Evolutionary conservation across 1,140 invertebrate genomes (phyloP).

Genomic region (Tetranychus cinnabarinus): DNA sequence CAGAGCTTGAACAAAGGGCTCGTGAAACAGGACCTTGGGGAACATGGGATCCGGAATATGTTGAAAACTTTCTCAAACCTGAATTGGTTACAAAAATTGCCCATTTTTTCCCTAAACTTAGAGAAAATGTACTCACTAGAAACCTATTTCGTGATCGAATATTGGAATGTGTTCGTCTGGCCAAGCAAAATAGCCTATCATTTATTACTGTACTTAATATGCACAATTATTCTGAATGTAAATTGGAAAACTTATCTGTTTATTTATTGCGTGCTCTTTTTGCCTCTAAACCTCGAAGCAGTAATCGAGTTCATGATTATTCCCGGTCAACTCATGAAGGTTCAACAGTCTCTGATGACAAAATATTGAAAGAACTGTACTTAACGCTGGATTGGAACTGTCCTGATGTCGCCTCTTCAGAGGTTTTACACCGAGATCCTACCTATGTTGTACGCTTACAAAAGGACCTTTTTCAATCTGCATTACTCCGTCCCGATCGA

Average conservation of each 20-base stretch:
- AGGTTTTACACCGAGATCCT: constrained; percentile 22
- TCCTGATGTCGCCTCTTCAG: constrained; percentile 20
- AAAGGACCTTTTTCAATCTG: constrained; percentile 22
- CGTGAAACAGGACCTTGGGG: constrained; percentile 9
- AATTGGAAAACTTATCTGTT: constrained; percentile 22
- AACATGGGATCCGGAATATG: constrained; percentile 17
- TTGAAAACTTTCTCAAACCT: constrained; percentile 22
- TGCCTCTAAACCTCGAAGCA: constrained; percentile 14
- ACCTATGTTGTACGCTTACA: constrained; percentile 18
- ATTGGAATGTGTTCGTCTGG: constrained; percentile 19
- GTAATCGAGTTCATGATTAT: constrained; percentile 7
- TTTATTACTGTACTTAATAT: constrained; percentile 23
- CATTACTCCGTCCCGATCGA: constrained; percentile 19
- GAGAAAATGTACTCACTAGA: constrained; percentile 14
- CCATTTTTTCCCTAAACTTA: constrained; percentile 17
- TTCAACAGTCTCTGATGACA: neutral
- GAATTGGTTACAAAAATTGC: constrained; percentile 21
- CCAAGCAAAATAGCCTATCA: constrained; percentile 15
- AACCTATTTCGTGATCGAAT: constrained; percentile 21
- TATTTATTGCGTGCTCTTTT: constrained; percentile 23
- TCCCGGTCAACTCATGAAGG: neutral
- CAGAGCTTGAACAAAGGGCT: constrained; percentile 18
- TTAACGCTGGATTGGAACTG: constrained; percentile 26
- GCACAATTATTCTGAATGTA: constrained; percentile 14
- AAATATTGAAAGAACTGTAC: constrained; percentile 19